Percentiles rank a stretch among this genome's conserved stretches.
These are phyloP conservation scores for Phalera bucephala DNA, from an alignment of 2,888 invertebrate species.

Conservation along the genomic window DNA sequence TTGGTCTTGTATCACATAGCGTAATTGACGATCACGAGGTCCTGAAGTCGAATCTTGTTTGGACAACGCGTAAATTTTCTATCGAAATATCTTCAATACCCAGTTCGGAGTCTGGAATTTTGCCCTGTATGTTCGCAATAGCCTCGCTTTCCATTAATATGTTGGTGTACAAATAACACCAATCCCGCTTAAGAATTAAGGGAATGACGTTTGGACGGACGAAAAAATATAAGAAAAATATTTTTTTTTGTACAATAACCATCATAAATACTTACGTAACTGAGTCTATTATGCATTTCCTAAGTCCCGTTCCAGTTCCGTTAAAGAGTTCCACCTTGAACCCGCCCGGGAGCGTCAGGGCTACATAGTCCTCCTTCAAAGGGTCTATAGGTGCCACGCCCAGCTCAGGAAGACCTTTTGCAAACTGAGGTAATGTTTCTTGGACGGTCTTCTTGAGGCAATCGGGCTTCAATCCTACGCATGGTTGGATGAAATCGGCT, in stretches of 20 bases:
- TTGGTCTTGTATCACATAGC: too few relatives aligned
- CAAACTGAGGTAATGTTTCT: conserved; percentile 49
- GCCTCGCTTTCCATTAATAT: too few relatives aligned
- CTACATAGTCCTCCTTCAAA: conserved; percentile 34
- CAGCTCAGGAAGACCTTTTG: conserved; percentile 54
- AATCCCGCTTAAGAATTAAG: too few relatives aligned
- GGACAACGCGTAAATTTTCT: too few relatives aligned
- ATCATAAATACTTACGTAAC: conserved; percentile 42
- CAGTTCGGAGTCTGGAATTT: too few relatives aligned
- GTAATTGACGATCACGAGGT: too few relatives aligned
- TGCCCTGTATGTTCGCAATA: too few relatives aligned
- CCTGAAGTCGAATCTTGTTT: too few relatives aligned
- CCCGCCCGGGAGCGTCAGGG: conserved; percentile 49
- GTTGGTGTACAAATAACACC: too few relatives aligned
- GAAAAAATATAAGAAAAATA: background rate
- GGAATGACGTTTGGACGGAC: too few relatives aligned
- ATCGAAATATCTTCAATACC: too few relatives aligned
- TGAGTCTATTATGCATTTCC: conserved; percentile 55
- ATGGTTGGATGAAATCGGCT: conserved; percentile 51
- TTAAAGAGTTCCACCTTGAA: conserved; percentile 52
- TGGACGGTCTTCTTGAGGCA: conserved; percentile 55
- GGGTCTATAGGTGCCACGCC: conserved; percentile 52
- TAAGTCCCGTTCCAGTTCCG: conserved; percentile 54
- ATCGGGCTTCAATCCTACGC: conserved; percentile 48
- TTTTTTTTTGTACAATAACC: background rate